phyloP scores from a whole-genome alignment of 2,113 vertebrate species.

The Bufo gargarizans region DNA sequence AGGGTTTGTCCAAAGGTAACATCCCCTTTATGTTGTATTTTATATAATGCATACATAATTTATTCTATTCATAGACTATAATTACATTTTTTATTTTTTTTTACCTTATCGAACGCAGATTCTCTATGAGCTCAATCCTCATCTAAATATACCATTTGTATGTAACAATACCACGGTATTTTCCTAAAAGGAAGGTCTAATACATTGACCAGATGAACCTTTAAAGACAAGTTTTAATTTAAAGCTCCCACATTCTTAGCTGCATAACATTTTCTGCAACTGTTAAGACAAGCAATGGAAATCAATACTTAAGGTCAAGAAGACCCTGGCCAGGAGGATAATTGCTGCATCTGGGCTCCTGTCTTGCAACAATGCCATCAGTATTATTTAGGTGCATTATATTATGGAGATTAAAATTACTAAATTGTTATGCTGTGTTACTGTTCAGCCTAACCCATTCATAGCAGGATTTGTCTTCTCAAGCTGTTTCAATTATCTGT shows the following conservation, averaged over 20 bases:
- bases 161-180: not conserved
- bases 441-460: not conserved
- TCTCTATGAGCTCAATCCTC: not conserved
- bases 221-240: not conserved
- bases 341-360: conserved; percentile 7
- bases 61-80: not conserved
- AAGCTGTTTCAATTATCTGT: not conserved
- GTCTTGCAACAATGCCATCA: not conserved
- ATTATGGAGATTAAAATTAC: not conserved
- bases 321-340: not conserved
- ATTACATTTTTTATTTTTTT: not conserved
- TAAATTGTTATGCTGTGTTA: not conserved
- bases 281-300: conserved; percentile 5
- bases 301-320: conserved; percentile 32
- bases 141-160: not conserved
- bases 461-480: not conserved
- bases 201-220: conserved; percentile 3
- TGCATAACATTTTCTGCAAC: not conserved
- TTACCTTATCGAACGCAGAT: not conserved
- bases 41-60: not conserved
- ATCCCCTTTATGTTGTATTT: not conserved
- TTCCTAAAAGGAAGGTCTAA: not conserved
- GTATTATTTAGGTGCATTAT: conserved; percentile 13
- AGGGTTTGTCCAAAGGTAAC: not conserved
- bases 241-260: not conserved